Percentiles rank a stretch among this genome's conserved stretches.
These are phyloP conservation scores for Mactra quadrangularis DNA, from an alignment of 1,140 invertebrate species.

Conservation along the genomic window DNA sequence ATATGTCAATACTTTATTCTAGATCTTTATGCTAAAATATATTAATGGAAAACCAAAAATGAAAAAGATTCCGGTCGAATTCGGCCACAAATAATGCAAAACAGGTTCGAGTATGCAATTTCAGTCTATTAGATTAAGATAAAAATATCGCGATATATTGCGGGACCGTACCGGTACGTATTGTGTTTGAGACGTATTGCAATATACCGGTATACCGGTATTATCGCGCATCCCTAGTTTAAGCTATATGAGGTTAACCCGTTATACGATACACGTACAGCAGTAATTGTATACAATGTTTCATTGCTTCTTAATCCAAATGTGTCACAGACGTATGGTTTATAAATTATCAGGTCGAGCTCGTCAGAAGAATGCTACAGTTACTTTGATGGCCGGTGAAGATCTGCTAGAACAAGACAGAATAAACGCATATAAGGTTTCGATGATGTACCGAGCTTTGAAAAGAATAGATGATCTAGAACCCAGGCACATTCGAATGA, in stretches of 20 bases:
- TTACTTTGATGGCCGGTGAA: not conserved
- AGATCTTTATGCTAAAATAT: too few species aligned
- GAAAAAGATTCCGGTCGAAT: not conserved
- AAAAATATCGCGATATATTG: too few species aligned
- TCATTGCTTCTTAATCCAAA: not conserved
- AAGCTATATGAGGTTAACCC: too few species aligned
- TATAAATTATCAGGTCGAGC: slow-evolving; percentile 17
- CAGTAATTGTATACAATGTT: not conserved
- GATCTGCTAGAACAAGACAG: slow-evolving; percentile 21
- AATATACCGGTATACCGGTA: too few species aligned
- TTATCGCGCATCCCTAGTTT: too few species aligned
- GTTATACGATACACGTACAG: not conserved
- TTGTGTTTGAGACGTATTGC: too few species aligned
- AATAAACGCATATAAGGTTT: slow-evolving; percentile 25
- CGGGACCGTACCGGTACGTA: too few species aligned
- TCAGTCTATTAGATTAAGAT: too few species aligned
- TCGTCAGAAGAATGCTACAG: slow-evolving; percentile 6
- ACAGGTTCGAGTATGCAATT: too few species aligned
- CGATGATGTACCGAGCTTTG: slow-evolving; percentile 25
- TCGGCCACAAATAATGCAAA: too few species aligned
- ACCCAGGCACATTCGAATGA: not conserved
- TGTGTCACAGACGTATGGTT: not conserved
- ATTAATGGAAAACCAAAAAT: not conserved
- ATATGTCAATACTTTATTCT: too few species aligned
- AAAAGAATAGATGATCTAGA: not conserved